Evolutionary conservation across 2,113 vertebrate genomes (phyloP).

Genomic region (Catagonus wagneri): DNA sequence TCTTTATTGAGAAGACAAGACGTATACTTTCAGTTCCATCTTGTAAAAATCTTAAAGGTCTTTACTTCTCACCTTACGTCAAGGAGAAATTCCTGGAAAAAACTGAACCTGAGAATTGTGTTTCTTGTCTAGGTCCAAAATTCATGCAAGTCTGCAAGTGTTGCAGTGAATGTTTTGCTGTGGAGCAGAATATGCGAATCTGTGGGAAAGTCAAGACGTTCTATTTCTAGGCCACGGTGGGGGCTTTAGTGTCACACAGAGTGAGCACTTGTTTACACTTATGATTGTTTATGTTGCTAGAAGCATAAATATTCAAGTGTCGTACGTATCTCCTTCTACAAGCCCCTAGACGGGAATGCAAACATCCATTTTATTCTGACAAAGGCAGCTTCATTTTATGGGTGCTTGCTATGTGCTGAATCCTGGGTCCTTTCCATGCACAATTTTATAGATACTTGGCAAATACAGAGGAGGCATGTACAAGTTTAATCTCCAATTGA

Average conservation of each 20-base stretch:
- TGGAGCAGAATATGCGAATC: background rate
- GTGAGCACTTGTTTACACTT: background rate
- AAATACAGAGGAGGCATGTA: rapidly evolving
- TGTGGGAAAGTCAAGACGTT: background rate
- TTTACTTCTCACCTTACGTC: background rate
- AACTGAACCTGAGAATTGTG: rapidly evolving
- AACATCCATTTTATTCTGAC: background rate
- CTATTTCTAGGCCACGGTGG: background rate
- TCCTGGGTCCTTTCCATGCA: too few species aligned
- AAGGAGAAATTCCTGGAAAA: background rate
- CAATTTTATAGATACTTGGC: background rate
- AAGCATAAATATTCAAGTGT: background rate
- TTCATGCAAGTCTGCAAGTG: background rate
- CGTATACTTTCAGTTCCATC: background rate
- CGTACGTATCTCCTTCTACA: background rate
- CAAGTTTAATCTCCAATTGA: background rate
- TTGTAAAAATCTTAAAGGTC: background rate
- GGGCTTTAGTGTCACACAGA: rapidly evolving
- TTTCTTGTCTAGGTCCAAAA: background rate
- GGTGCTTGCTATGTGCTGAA: background rate
- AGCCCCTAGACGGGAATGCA: background rate
- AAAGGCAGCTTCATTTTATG: background rate
- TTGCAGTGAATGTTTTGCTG: background rate
- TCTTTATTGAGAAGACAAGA: background rate
- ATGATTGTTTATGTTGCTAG: too few species aligned